Evolutionary conservation across 2,113 vertebrate genomes (phyloP), one percentile per base, ranked within the genome.

Genomic region (Aegypius monachus): DNA sequence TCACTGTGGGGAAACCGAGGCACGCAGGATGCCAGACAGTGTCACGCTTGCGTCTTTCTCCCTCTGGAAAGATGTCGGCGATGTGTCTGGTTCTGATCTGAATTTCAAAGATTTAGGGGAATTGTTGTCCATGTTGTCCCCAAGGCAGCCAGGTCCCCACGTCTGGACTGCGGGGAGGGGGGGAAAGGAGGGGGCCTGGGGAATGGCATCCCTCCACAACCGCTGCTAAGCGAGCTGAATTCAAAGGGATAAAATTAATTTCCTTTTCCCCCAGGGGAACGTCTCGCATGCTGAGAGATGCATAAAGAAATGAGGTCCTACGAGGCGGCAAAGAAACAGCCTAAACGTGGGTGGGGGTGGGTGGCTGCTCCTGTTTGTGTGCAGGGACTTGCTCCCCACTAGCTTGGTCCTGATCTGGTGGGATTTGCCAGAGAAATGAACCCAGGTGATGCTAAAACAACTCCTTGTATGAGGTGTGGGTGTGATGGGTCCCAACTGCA

Each of bases 171-270:
- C 0, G 1, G 10, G 17, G 4, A 11, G 7, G 26, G 4, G 10
- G 21, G 14, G 27, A 63, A 13, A 45, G 16, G 61, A 21, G 47
- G 59, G 77, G 9, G 21, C 65, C 62, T 38, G 26, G 90, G 87
- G 81, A 81, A 53, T 4, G 38, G 13, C 36, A 12, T 23, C 55
- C 14, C 50, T 59, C 34, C 2, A 7, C 82, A 59, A 9, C 7
- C 1, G 0, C 50, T 0, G 6, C 66, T 38, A 0, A 12, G 48
- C 0, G 40, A 91, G 75, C 1, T 11, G 73, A 74, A 55, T 78
- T 75, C 94, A 56, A 40, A 92, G 90, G 73, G 78, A 85, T 42
- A 43, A 29, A 52, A 32, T 4, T 42, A 86, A 52, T 81, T 29
- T 43, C 45, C 63, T 65, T 40, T 22, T 40, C 36, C 90, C 63